Base-by-base conservation (phyloP, 2,113 vertebrate genomes). In the Tenebrosternarchus preto region DNA sequence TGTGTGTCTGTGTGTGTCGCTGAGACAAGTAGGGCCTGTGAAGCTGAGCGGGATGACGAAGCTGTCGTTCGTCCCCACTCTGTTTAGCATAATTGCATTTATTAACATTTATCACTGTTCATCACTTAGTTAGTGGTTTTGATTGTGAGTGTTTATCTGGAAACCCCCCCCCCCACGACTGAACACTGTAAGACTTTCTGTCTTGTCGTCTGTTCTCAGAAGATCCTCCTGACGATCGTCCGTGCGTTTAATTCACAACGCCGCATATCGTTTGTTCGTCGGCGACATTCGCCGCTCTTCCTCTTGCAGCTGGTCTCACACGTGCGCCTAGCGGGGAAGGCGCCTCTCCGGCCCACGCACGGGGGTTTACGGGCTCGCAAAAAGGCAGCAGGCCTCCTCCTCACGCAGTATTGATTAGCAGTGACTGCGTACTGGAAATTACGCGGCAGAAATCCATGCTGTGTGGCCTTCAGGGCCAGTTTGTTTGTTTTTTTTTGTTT, bases 31-130 rank as follows among this genome's bases (percentile, higher is more conserved):
- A 8, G 39, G 43, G 8, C 43, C 43, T 50, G 43, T 50, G 43
- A 50, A 9, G 43, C 43, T 15, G 8, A 15, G 3, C 43, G 39
- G 22, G 29, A 57, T 22, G n/a, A 22, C 50, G 19, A 73, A 17
- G 50, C 39, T 19, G 22, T 57, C 66, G 67, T 36, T 50, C 75
- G 24, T 27, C 61, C 43, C 39, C 36, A 39, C 66, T 66, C 20
- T 0, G 61, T 80, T 50, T 43, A 72, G 77, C 74, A 86, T 87
- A 85, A 87, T 88, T 77, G 77, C 76, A 86, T 89, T 86, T 86
- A 89, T 89, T 83, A 81, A 75, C 72, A 85, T 70, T 88, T 80
- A 90, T 90, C 85, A 87, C 85, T 80, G 77, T 78, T 84, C 43
- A 73, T 84, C 83, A 78, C 69, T 87, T 85, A 78, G 55, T 84